These are phyloP conservation scores for Hypomesus transpacificus DNA, from an alignment of 2,113 vertebrate genomes.

Conservation along the genomic window DNA sequence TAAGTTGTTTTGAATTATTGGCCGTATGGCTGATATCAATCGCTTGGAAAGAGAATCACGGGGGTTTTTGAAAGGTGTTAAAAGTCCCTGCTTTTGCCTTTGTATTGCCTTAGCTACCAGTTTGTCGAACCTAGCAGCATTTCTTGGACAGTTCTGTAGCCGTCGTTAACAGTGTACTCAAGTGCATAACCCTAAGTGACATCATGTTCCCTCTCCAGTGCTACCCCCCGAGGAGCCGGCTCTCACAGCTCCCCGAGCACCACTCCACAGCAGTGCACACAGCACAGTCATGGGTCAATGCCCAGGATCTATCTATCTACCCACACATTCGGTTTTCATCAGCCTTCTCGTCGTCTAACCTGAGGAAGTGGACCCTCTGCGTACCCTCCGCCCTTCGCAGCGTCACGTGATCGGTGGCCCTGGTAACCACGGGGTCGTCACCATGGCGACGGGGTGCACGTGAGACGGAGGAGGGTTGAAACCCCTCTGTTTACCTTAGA, in stretches of 20 bases:
- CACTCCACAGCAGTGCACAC: background rate
- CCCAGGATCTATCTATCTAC: conserved; percentile 16
- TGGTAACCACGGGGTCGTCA: conserved; percentile 8
- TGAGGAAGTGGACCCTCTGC: background rate
- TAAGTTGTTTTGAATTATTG: background rate
- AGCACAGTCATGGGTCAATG: conserved; percentile 14
- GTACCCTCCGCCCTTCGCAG: conserved; percentile 31
- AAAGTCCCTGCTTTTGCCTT: background rate
- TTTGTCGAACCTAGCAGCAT: background rate
- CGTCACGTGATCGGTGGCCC: conserved; percentile 18
- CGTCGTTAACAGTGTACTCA: background rate
- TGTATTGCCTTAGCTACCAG: background rate
- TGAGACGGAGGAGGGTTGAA: background rate
- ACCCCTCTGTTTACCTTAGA: background rate
- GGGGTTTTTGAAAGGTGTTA: conserved; percentile 25
- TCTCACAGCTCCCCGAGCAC: background rate
- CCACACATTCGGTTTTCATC: conserved; percentile 16
- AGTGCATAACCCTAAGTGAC: background rate
- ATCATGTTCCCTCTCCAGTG: background rate
- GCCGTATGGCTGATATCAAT: too few relatives aligned
- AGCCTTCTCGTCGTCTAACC: conserved; percentile 17
- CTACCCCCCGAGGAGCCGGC: background rate
- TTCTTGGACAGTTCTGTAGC: background rate
- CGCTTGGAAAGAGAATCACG: too few relatives aligned
- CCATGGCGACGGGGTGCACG: conserved; percentile 32